Evolutionary conservation across 2,888 invertebrate species (phyloP), one percentile per base, ranked within the genome.

Genomic region (Ptychoptera contaminata): DNA sequence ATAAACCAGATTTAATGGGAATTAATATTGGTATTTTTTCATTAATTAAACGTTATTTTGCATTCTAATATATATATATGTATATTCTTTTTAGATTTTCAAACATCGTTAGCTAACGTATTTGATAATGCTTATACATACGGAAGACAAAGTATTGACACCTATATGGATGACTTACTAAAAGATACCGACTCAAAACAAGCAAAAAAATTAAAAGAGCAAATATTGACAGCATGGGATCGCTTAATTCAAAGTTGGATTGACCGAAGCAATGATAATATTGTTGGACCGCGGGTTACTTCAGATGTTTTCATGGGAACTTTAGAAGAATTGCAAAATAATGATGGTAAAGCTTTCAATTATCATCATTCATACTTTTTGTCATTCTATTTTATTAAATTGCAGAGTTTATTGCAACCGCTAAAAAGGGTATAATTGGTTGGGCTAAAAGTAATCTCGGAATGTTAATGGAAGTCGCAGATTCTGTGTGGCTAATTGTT

Each of bases 41-140:
- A n/a, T 32, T 32, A 32, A 32, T n/a, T 7, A 36, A 12, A 2
- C 5, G 36, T 15, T 12, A 36, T 36, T 36, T 36, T 36, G 3
- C 3, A 8, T 12, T 36, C 12, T 11, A n/a, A 2, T 11, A 3
- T 36, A 14, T 12, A 12, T 11, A 2, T 36, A 2, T n/a, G 2
- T 12, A 8, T 8, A 12, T 36, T 15, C 12, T 36, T 36, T 23
- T 23, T 23, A 15, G 11, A 63, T 53, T 60, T 64, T 43, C 63
- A 65, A 48, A 57, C 59, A 32, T 83, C 91, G 46, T 73, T 94
- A 37, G 91, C 92, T 63, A 86, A 88, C 14, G 79, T 92, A 50
- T 74, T 94, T 10, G 88, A 91, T 54, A 91, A 94, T 65, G 92
- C 91, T 1, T 94, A 94, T 60, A 76, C 83, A 23, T 92, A 93